These are phyloP conservation scores for Ianthella basta DNA, from an alignment of 37 sponge, comb jelly and placozoan genomes.

Conservation along the genomic window DNA sequence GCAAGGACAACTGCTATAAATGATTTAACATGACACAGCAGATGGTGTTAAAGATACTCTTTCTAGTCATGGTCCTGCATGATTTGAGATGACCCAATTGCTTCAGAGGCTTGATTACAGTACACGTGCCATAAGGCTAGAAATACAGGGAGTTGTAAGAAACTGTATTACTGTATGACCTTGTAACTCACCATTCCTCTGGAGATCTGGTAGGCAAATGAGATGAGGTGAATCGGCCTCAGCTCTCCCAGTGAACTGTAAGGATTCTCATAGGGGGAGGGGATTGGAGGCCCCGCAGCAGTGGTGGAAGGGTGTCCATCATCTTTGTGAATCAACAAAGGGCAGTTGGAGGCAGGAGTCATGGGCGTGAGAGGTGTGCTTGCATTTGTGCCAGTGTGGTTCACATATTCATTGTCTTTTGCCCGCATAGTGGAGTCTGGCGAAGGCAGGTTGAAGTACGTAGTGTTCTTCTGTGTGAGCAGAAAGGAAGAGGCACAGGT, in stretches of 20 bases:
- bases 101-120: too few species aligned
- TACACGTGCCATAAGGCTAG: too few species aligned
- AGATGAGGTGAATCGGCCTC: conserved; percentile 53
- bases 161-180: too few species aligned
- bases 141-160: too few species aligned
- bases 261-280: conserved; percentile 30
- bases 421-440: neutral
- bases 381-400: neutral
- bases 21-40: too few species aligned
- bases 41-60: too few species aligned
- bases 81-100: too few species aligned
- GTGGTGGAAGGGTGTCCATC: neutral
- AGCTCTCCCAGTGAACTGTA: conserved; percentile 54
- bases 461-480: too few species aligned
- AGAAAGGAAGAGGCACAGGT: too few species aligned
- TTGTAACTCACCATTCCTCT: conserved; percentile 76
- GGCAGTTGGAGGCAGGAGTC: conserved; percentile 21
- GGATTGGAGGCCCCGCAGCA: too few species aligned
- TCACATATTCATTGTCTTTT: conserved; percentile 14
- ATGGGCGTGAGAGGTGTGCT: neutral
- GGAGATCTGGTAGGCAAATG: conserved; percentile 83
- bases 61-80: too few species aligned
- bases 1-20: too few species aligned
- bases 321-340: neutral
- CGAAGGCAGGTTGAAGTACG: neutral